Percentiles rank a stretch among this genome's conserved stretches.
These are phyloP conservation scores for Tetraneura akinire DNA, from an alignment of 1,140 invertebrate genomes.

Conservation along the genomic window DNA sequence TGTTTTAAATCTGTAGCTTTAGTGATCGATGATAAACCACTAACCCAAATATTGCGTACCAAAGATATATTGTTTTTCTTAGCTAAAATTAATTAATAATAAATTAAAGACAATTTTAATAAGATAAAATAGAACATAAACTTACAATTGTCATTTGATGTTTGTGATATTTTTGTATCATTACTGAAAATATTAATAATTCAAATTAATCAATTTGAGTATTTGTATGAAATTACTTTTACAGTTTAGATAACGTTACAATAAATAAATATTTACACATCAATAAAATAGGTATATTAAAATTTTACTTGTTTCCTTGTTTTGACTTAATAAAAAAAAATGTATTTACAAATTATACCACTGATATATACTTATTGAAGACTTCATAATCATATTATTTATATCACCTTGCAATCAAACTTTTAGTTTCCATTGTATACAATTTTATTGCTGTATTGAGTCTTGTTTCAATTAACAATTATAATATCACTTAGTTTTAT, in stretches of 20 bases:
- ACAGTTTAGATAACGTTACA: not conserved
- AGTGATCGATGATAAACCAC: constrained; percentile 83
- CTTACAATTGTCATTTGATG: constrained; percentile 23
- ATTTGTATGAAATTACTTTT: not conserved
- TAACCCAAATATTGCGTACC: constrained; percentile 78
- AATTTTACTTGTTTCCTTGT: constrained; percentile 22
- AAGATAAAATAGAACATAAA: not conserved
- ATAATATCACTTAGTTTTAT: not conserved
- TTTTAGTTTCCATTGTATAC: not conserved
- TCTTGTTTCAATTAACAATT: not conserved
- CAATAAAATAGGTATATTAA: not conserved
- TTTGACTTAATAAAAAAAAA: not conserved
- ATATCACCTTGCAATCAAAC: constrained; percentile 5
- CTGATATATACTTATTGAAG: not conserved
- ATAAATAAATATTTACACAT: not conserved
- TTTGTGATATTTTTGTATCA: not conserved
- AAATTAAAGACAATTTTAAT: constrained; percentile 2
- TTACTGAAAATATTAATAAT: constrained; percentile 30
- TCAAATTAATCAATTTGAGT: not conserved
- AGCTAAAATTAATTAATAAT: constrained; percentile 19
- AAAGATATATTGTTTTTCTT: constrained; percentile 31
- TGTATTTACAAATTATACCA: not conserved
- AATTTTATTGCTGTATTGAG: not conserved
- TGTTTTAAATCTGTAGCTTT: constrained; percentile 89
- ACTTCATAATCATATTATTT: not conserved